phyloP scores from a whole-genome alignment of 2,888 invertebrate species.

The Alentia gelatinosa region DNA sequence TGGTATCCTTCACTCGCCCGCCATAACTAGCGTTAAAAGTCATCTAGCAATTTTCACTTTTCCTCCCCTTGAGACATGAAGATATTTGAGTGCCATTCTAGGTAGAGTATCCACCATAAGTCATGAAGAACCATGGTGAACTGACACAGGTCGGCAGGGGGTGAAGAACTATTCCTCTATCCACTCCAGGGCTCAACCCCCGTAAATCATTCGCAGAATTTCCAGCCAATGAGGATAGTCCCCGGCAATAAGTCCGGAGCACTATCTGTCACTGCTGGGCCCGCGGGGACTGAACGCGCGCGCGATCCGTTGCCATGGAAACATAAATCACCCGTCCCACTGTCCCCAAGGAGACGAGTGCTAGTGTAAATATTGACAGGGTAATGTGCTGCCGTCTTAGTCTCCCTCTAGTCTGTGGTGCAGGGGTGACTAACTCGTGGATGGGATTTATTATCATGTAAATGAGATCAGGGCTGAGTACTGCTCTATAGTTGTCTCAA shows the following conservation, averaged over 20 bases:
- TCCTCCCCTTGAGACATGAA: too few species aligned
- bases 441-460: not conserved
- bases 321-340: not conserved
- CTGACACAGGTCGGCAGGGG: too few species aligned
- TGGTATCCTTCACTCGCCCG: too few species aligned
- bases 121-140: too few species aligned
- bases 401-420: not conserved
- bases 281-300: not conserved
- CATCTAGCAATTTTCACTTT: too few species aligned
- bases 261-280: not conserved
- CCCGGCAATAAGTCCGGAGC: not conserved
- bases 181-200: not conserved
- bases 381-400: not conserved
- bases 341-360: not conserved
- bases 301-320: not conserved
- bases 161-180: too few species aligned
- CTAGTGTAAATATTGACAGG: conserved; percentile 2
- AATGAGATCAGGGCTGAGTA: too few species aligned
- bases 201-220: not conserved
- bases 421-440: not conserved
- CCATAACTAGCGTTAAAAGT: too few species aligned
- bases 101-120: too few species aligned
- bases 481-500: too few species aligned
- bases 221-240: not conserved
- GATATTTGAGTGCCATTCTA: too few species aligned